Evolutionary conservation across 2,797 vertebrate species (phyloP).

Genomic region (Hoplostethus atlanticus): DNA sequence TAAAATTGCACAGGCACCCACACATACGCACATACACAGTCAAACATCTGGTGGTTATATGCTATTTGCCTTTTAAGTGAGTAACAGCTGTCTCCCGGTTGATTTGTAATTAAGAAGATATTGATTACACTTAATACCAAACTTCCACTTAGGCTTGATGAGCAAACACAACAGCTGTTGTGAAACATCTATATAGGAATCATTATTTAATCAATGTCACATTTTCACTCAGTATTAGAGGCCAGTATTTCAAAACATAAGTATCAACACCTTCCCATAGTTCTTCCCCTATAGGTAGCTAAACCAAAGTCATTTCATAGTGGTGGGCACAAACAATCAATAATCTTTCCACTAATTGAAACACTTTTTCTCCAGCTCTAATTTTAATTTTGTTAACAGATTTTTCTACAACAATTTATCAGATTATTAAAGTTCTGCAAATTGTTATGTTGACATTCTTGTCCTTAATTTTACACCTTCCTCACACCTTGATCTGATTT

Average conservation of each 20-base stretch:
- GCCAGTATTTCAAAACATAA: conserved; percentile 40
- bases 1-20: conserved; percentile 17
- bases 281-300: too few species aligned
- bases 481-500: too few species aligned
- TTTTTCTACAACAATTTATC: too few species aligned
- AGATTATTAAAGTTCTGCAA: too few species aligned
- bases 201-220: conserved; percentile 65
- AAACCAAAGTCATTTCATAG: too few species aligned
- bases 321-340: too few species aligned
- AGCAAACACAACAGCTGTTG: conserved; percentile 74
- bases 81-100: conserved; percentile 75
- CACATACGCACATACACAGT: conserved; percentile 33
- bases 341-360: too few species aligned
- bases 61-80: conserved; percentile 75
- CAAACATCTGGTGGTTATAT: conserved; percentile 76
- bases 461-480: too few species aligned
- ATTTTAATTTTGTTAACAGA: too few species aligned
- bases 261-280: conserved; percentile 15
- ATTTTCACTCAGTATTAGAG: conserved; percentile 57
- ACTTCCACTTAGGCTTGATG: conserved; percentile 61
- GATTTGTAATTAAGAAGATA: conserved; percentile 78
- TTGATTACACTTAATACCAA: conserved; percentile 76
- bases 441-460: too few species aligned
- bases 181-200: conserved; percentile 59
- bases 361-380: too few species aligned